These are phyloP conservation scores for Actinostola sp. DNA, from an alignment of 92 coral and sea anemone genomes.

Conservation along the genomic window DNA sequence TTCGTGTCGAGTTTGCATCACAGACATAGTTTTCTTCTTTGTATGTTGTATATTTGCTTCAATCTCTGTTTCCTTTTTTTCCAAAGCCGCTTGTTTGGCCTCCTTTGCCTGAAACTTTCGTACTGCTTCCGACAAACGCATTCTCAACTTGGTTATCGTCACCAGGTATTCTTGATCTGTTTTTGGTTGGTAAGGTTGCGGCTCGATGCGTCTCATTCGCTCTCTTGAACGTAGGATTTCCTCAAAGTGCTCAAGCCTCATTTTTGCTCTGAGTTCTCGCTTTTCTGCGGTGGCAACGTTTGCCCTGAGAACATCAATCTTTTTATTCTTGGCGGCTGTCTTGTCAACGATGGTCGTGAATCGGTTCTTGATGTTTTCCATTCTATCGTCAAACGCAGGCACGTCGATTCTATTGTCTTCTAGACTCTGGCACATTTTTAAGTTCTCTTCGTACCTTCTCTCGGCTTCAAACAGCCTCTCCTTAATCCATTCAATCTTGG, in stretches of 20 bases:
- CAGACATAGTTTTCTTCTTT: constrained; percentile 38
- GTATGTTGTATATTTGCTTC: constrained; percentile 39
- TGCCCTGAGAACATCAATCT: constrained; percentile 36
- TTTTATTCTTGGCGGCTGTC: constrained; percentile 43
- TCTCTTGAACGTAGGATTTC: constrained; percentile 55
- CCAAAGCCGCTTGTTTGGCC: constrained; percentile 39
- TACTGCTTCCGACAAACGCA: constrained; percentile 26
- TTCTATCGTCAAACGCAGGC: constrained; percentile 34
- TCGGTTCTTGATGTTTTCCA: constrained; percentile 22
- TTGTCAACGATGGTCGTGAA: constrained; percentile 21
- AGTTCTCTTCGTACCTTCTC: constrained; percentile 54
- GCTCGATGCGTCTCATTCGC: constrained; percentile 19
- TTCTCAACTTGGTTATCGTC: constrained; percentile 16
- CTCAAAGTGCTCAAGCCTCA: constrained; percentile 28
- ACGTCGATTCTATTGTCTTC: constrained; percentile 59
- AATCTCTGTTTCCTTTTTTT: constrained; percentile 41
- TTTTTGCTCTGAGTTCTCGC: constrained; percentile 38
- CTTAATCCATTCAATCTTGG: constrained; percentile 39
- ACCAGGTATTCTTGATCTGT: constrained; percentile 47
- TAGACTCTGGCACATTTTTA: constrained; percentile 40
- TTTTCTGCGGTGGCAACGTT: constrained; percentile 40
- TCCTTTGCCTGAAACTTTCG: constrained; percentile 33
- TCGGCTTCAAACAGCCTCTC: constrained; percentile 52
- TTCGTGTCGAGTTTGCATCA: constrained; percentile 52
- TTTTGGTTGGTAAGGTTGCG: constrained; percentile 48